These are phyloP conservation scores for Cyphomyrmex costatus DNA, from an alignment of 1,140 invertebrate species.

Conservation along the genomic window DNA sequence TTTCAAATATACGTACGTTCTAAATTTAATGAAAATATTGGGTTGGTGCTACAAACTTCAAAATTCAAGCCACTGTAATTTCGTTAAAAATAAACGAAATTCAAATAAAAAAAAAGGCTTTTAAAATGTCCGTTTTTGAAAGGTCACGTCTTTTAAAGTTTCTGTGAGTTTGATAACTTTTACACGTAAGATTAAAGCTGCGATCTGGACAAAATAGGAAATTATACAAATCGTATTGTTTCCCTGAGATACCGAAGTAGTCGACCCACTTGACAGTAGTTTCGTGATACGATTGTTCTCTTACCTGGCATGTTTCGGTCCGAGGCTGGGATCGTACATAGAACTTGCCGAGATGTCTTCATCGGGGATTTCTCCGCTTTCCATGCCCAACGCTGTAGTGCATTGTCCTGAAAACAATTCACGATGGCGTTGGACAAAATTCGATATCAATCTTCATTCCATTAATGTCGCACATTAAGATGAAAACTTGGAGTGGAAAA, in stretches of 20 bases:
- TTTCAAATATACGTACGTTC: background rate
- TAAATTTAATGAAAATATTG: background rate
- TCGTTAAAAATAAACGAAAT: too few species aligned
- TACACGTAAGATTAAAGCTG: too few species aligned
- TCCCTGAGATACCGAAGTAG: slow-evolving; percentile 52
- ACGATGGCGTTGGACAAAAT: slow-evolving; percentile 56
- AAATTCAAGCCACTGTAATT: too few species aligned
- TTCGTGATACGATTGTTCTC: slow-evolving; percentile 78
- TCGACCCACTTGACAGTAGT: slow-evolving; percentile 36
- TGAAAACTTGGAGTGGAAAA: slow-evolving; percentile 6
- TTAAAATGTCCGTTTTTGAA: too few species aligned
- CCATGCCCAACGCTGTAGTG: slow-evolving; percentile 88
- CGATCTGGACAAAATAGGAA: too few species aligned
- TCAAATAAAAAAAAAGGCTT: too few species aligned
- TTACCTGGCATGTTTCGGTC: slow-evolving; percentile 89
- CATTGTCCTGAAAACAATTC: slow-evolving; percentile 87
- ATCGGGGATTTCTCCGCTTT: slow-evolving; percentile 88
- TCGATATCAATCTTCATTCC: slow-evolving; percentile 69
- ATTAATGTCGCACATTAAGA: slow-evolving; percentile 43
- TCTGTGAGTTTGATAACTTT: too few species aligned
- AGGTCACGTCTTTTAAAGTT: too few species aligned
- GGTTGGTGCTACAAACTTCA: too few species aligned
- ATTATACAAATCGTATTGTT: slow-evolving; percentile 37
- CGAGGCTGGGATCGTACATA: slow-evolving; percentile 88
- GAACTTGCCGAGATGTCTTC: slow-evolving; percentile 89